Conservation (phyloP, 2,113 vertebrate species). For the human (Homo sapiens) region DNA sequence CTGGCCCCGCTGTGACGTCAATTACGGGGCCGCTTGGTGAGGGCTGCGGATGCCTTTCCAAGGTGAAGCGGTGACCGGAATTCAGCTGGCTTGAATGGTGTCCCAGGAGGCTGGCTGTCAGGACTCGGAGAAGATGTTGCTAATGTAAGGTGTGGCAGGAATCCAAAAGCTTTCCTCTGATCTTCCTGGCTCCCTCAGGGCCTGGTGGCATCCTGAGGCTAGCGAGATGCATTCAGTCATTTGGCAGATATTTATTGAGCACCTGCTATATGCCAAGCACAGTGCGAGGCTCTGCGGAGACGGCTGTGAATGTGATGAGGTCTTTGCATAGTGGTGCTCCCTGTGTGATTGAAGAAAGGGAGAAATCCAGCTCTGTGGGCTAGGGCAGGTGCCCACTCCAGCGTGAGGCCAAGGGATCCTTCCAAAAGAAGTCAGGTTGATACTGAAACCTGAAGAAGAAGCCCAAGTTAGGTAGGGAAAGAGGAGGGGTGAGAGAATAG, state of each 20-base stretch:
- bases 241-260: background rate
- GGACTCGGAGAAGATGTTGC: constrained; percentile 27
- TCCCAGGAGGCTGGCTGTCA: constrained; percentile 14
- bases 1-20: constrained; percentile 37
- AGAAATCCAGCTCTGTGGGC: background rate
- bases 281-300: background rate
- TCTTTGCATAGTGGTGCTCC: background rate
- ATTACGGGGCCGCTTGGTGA: background rate
- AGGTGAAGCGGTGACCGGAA: constrained; percentile 68
- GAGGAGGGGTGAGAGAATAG: background rate
- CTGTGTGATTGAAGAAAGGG: background rate
- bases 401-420: background rate
- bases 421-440: background rate
- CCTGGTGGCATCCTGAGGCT: background rate
- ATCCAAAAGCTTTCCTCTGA: constrained; percentile 35
- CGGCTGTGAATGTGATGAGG: background rate
- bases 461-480: background rate
- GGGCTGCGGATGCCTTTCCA: constrained; percentile 47
- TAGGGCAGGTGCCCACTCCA: background rate
- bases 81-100: constrained; percentile 11
- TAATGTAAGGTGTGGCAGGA: constrained; percentile 67
- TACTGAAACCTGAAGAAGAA: background rate
- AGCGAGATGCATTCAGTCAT: background rate
- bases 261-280: background rate
- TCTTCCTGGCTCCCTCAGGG: background rate